Evolutionary conservation across 2,888 invertebrate genomes (phyloP), one percentile per base, ranked within the genome.

Genomic region (Leistus spinibarbis): DNA sequence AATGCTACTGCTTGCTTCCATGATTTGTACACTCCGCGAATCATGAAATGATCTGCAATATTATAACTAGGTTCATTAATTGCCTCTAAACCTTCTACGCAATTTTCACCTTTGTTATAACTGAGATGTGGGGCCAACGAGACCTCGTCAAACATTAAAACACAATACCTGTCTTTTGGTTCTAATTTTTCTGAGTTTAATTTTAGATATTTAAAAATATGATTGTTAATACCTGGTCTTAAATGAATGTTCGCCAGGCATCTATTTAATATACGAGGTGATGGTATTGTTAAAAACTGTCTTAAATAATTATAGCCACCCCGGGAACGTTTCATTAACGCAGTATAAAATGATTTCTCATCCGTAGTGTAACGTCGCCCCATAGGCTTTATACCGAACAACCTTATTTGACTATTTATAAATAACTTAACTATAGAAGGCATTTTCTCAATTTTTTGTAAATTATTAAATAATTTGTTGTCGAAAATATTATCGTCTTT

Each of bases 1-100:
- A 20, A 72, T 9, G 66, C 73, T 17, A 73, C 13, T 13, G 66
- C 57, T 57, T 73, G 73, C 19, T 73, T 73, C 73, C 66, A 73
- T 19, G n/a, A 7, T 66, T 27, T 57, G 16, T 40, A 19, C 9
- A 73, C 27, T 4, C 60, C 60, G 4, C 73, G 60, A 5, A 73
- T 16, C 66, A 73, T 73, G 57, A 73, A 73, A 5, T 63, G 63
- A 22, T 63, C 63, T 2, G 63, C 63, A 20, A 63, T 63, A 3
- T 16, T 62, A 63, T 22, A 63, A 7, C 4, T 22, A 3, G n/a
- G n/a, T 5, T 13, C 17, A 7, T 22, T 23, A 3, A 20, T 22
- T 5, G 20, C 10, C n/a, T 63, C 63, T 20, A 63, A 63, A 19
- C 63, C 63, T 17, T 63, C 63, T 5, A 63, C 23, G n/a, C 2